Evolutionary conservation across 2,797 vertebrate genomes (phyloP), one percentile per base, ranked within the genome.

Genomic region (Scarus forsteni): DNA sequence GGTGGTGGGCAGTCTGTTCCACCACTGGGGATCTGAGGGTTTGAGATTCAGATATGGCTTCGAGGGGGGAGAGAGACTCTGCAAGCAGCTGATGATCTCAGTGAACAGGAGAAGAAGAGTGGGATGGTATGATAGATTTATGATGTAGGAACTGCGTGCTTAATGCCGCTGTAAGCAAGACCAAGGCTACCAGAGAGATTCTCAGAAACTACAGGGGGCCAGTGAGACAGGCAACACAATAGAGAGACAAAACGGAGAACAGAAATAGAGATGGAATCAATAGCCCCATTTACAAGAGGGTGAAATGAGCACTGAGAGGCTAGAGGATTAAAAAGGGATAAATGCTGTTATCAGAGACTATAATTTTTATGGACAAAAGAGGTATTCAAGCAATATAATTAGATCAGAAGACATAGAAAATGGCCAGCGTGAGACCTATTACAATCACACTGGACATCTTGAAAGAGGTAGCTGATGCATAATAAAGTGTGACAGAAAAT

Each of bases 301-400:
- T 81, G 56, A 81, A 76, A 80, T 45, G 61, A 88, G 73, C 70
- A 48, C 72, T 12, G 68, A 61, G 56, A 68, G 49, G 65, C 74
- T 50, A 49, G 18, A 57, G 75, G 72, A 79, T 78, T 61, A 70
- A 73, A 73, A 60, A 62, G 44, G 77, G 36, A 79, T 50, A 83
- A 81, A 72, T 38, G 63, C 67, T 50, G 73, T 73, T 83, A 92
- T 92, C 80, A 71, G 84, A 87, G 82, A 66, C 70, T 38, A 74
- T 89, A 76, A 89, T 92, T 88, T 85, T 64, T 65, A 69, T 68
- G 75, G 76, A 89, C 83, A 91, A 92, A 92, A 84, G 73, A 77
- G 70, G 61, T 70, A 80, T 62, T 87, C 63, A 72, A 87, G 63
- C 70, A 61, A 63, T 66, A 67, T 88, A 85, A 92, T 86, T 72